Evolutionary conservation across 2,888 invertebrate genomes (phyloP), one percentile per base, ranked within the genome.

Genomic region (Agonopterix subpropinquella): DNA sequence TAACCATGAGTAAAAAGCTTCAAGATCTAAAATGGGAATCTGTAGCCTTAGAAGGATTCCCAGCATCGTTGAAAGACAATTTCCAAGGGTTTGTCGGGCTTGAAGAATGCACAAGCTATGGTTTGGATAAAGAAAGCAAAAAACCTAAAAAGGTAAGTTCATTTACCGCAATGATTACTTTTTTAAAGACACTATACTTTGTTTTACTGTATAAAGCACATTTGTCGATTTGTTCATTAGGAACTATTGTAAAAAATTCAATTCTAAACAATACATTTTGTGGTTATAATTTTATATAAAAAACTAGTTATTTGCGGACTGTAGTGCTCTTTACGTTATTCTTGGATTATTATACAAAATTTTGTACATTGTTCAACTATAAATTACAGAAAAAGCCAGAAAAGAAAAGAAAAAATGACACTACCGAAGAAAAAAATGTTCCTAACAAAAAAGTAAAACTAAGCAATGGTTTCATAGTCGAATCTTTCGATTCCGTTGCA

Each of bases 91-190:
- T 96, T 53, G 89, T 94, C 37, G 95, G 94, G 1, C 89, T 96
- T 43, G 95, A 96, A 78, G 95, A 95, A 65, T 91, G 96, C 52
- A 90, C 90, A 3, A 91, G 92, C 57, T 95, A 95, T 67, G 89
- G 90, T 53, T 71, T 92, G 43, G 88, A 86, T 57, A 82, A 71
- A 61, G 77, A 77, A 41, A 66, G 45, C 46, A 91, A 57, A 67
- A 73, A 55, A 52, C 55, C 62, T 4, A 77, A 67, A 80, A 85
- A 77, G 82, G 88, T 78, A 73, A 0, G 42, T 43, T 43, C 9
- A 1, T 41, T 45, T 18, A 13, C 5, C 28, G 7, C 28, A 28
- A 28, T 28, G 1, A 28, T 28, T 28, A 28, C 28, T 28, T 28
- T 15, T 15, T 43, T 15, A 13, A 8, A 15, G 11, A 15, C 7